phyloP scores from a whole-genome alignment of 2,888 invertebrate species.

The Steinernema hermaphroditum region DNA sequence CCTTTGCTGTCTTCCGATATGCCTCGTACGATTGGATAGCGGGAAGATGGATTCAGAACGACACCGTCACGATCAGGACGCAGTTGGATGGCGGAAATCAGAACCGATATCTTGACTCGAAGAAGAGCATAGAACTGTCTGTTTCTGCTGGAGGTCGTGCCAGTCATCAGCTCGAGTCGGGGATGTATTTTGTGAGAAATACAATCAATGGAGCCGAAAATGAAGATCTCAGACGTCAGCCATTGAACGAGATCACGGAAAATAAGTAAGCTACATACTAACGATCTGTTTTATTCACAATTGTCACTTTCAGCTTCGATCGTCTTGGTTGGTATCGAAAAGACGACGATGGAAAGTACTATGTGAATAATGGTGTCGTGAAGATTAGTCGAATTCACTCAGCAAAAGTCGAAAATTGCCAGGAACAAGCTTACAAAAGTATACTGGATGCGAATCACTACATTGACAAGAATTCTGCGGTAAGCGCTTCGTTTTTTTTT shows the following conservation, averaged over 20 bases:
- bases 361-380: conserved; percentile 60
- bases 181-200: conserved; percentile 63
- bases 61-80: conserved; percentile 53
- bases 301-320: conserved; percentile 56
- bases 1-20: conserved; percentile 61
- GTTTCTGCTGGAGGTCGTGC: conserved; percentile 57
- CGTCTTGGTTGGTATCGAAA: conserved; percentile 65
- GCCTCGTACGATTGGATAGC: conserved; percentile 52
- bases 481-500: background rate
- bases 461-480: conserved; percentile 44
- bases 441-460: conserved; percentile 62
- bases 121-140: conserved; percentile 50
- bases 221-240: conserved; percentile 55
- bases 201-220: conserved; percentile 50
- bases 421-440: conserved; percentile 58
- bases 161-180: conserved; percentile 59
- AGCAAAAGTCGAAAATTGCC: conserved; percentile 61
- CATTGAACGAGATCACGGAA: conserved; percentile 62
- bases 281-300: background rate
- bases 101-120: conserved; percentile 52
- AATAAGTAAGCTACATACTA: conserved; percentile 52
- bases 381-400: conserved; percentile 62
- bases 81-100: conserved; percentile 61
- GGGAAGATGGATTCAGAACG: conserved; percentile 59
- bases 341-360: conserved; percentile 48